These are phyloP conservation scores for Leptobrachium ailaonicum DNA, from an alignment of 2,113 vertebrate genomes.

Conservation along the genomic window DNA sequence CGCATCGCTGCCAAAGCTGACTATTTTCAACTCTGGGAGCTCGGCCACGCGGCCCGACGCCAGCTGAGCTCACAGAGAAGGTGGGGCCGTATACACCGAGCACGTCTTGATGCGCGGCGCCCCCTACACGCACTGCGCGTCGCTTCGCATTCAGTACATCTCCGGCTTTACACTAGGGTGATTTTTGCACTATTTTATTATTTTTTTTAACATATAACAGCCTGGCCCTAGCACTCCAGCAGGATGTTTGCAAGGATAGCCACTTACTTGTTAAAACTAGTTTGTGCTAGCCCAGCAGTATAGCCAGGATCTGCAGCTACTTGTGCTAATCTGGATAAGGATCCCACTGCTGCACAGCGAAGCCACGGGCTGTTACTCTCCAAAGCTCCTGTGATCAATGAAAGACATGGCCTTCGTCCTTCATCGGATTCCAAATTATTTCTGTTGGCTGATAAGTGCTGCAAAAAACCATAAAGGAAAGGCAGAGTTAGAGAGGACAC, in stretches of 20 bases:
- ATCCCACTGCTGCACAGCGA: conserved; percentile 85
- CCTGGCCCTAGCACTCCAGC: neutral
- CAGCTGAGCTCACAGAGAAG: too few species aligned
- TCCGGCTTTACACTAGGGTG: too few species aligned
- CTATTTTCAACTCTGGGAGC: too few species aligned
- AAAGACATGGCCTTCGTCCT: conserved; percentile 71
- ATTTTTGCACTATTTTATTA: too few species aligned
- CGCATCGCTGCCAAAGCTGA: too few species aligned
- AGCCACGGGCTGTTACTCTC: conserved; percentile 79
- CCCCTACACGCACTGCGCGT: too few species aligned
- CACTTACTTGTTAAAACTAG: conserved; percentile 90
- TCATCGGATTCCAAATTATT: conserved; percentile 78
- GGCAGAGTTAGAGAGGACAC: too few species aligned
- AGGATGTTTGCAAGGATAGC: neutral
- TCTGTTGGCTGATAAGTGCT: conserved; percentile 69
- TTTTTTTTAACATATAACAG: neutral
- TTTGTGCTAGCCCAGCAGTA: conserved; percentile 79
- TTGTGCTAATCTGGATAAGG: conserved; percentile 82
- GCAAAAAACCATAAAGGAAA: conserved; percentile 46
- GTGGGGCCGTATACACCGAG: too few species aligned
- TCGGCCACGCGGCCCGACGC: too few species aligned
- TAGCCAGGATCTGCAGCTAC: conserved; percentile 78
- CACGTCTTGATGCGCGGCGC: too few species aligned
- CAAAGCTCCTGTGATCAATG: conserved; percentile 78
- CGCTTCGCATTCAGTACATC: too few species aligned